Evolutionary conservation across 2,888 invertebrate species (phyloP).

Genomic region (Chorisops tibialis): DNA sequence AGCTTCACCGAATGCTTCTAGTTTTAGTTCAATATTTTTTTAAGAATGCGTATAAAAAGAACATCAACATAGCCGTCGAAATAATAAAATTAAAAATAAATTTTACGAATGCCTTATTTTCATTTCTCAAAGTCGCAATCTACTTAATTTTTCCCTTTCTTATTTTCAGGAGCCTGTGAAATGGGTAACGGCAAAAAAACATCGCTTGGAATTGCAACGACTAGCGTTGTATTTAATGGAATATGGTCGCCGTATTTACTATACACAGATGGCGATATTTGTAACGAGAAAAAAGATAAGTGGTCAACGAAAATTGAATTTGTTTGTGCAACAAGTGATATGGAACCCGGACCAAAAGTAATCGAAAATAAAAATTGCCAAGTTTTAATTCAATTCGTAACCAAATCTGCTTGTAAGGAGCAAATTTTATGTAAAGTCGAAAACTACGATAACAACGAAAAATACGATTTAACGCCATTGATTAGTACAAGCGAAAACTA

Average conservation of each 20-base stretch:
- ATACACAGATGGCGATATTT: constrained; percentile 47
- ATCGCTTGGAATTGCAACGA: constrained; percentile 45
- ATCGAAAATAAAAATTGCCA: constrained; percentile 52
- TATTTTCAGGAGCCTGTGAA: constrained; percentile 45
- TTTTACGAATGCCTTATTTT: too few species aligned
- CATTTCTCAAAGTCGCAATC: too few species aligned
- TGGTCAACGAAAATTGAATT: constrained; percentile 53
- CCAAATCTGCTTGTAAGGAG: constrained; percentile 48
- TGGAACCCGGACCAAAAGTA: constrained; percentile 41
- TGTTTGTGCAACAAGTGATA: constrained; percentile 42
- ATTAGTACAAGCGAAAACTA: constrained; percentile 49
- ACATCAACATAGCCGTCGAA: too few species aligned
- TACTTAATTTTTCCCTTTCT: constrained; percentile 22
- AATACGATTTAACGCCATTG: constrained; percentile 49
- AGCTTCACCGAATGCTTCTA: too few species aligned
- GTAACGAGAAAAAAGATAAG: constrained; percentile 30
- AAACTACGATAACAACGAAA: constrained; percentile 38
- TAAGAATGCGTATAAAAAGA: too few species aligned
- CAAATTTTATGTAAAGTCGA: constrained; percentile 47
- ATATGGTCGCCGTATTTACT: constrained; percentile 49
- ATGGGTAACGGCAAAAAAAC: constrained; percentile 41
- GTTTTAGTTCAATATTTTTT: too few species aligned
- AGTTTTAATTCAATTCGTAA: constrained; percentile 50
- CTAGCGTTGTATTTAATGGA: constrained; percentile 47
- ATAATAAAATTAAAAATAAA: too few species aligned